Evolutionary conservation across 2,888 invertebrate genomes (phyloP).

Genomic region (Mallateleia sp.): DNA sequence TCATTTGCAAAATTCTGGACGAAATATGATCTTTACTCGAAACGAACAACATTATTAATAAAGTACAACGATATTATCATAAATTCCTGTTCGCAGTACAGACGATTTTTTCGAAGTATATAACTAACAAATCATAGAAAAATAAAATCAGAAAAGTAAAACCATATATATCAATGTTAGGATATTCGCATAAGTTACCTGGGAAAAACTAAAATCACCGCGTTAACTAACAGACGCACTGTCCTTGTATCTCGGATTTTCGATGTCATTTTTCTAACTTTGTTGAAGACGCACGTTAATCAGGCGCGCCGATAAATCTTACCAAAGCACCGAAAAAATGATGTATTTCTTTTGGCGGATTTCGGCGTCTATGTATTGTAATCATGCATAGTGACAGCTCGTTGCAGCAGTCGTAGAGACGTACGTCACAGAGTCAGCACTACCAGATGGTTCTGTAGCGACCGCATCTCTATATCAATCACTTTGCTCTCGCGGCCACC

Average conservation of each 20-base stretch:
- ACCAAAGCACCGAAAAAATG: slow-evolving; percentile 61
- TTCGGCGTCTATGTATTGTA: slow-evolving; percentile 58
- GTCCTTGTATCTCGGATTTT: slow-evolving; percentile 47
- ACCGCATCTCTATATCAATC: slow-evolving; percentile 89
- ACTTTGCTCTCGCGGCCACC: slow-evolving; percentile 86
- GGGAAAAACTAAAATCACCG: too few relatives aligned
- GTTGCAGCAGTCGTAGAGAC: slow-evolving; percentile 87
- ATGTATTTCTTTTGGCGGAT: slow-evolving; percentile 64
- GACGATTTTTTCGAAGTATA: too few relatives aligned
- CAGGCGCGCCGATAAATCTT: slow-evolving; percentile 67
- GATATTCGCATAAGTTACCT: too few relatives aligned
- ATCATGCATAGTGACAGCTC: slow-evolving; percentile 83
- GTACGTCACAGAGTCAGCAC: slow-evolving; percentile 89
- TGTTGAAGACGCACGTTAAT: slow-evolving; percentile 63
- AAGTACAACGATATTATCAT: too few relatives aligned
- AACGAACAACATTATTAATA: too few relatives aligned
- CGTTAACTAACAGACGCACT: too few relatives aligned
- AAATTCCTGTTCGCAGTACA: too few relatives aligned
- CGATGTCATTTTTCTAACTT: slow-evolving; percentile 70
- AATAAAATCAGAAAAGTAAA: too few relatives aligned
- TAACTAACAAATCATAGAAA: too few relatives aligned
- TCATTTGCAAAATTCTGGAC: too few relatives aligned
- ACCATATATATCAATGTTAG: too few relatives aligned
- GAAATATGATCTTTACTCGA: too few relatives aligned
- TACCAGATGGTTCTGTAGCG: slow-evolving; percentile 87